These are phyloP conservation scores for Agonopterix heracliana DNA, from an alignment of 2,888 invertebrate species.

Conservation along the genomic window DNA sequence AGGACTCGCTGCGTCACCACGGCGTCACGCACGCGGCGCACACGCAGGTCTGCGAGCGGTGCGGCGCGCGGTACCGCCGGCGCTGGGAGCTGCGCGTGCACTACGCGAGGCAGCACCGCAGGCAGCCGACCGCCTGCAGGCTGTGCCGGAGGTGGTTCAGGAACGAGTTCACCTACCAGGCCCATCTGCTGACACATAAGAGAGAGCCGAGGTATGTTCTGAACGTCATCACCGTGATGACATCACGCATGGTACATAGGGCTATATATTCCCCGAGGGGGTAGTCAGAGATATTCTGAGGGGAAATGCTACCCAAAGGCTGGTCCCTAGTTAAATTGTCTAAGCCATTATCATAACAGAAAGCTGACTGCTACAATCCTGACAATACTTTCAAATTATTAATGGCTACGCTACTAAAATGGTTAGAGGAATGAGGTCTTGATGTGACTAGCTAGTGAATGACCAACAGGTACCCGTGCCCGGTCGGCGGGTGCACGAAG, in stretches of 20 bases:
- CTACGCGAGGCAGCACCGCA: conserved; percentile 15
- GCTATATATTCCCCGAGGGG: too few species aligned
- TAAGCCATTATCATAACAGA: too few species aligned
- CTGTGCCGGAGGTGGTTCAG: conserved; percentile 16
- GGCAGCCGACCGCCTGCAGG: conserved; percentile 10
- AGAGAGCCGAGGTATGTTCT: conserved; percentile 8
- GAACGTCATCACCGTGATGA: too few species aligned
- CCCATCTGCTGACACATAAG: conserved; percentile 16
- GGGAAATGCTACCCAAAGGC: too few species aligned
- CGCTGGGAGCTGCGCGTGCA: conserved; percentile 20
- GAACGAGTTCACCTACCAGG: conserved; percentile 16
- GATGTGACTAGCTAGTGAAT: too few species aligned
- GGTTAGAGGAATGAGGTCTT: too few species aligned
- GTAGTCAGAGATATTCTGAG: too few species aligned
- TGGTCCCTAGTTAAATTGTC: too few species aligned
- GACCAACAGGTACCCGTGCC: conserved; percentile 17
- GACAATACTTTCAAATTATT: too few species aligned
- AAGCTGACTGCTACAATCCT: too few species aligned
- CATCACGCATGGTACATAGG: too few species aligned
- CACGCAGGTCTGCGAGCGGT: conserved; percentile 17
- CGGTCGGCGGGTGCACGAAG: conserved; percentile 19
- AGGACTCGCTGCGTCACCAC: conserved; percentile 21
- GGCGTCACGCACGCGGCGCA: conserved; percentile 14
- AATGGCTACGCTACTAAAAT: too few species aligned
- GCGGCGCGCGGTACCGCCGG: conserved; percentile 20